A percentile compares a stretch with the other conserved stretches of the same genome.
Conservation (phyloP, 2,113 vertebrate genomes). For the Aspidoscelis tigris region DNA sequence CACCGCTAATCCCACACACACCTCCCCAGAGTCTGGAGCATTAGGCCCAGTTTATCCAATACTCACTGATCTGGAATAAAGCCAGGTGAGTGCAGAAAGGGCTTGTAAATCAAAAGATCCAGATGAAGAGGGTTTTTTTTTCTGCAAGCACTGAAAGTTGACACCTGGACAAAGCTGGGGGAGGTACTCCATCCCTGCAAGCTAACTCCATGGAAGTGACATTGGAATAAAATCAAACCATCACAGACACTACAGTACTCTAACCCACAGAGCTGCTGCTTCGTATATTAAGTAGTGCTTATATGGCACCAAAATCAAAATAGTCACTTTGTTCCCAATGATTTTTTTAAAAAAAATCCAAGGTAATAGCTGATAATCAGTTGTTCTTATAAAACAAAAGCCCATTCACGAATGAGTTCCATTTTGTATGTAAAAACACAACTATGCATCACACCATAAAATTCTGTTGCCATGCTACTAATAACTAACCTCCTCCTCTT, state of each 20-base stretch:
- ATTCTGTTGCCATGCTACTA: constrained; percentile 30
- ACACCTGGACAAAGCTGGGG: too few species aligned
- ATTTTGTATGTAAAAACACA: constrained; percentile 23
- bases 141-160: too few species aligned
- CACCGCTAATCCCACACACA: too few species aligned
- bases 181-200: not conserved
- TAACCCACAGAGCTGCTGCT: not conserved
- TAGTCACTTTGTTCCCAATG: not conserved
- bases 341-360: not conserved
- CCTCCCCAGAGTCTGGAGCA: too few species aligned
- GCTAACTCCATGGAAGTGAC: not conserved
- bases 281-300: not conserved
- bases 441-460: not conserved
- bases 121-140: too few species aligned
- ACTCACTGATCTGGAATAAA: too few species aligned
- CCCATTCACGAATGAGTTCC: constrained; percentile 16
- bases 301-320: not conserved
- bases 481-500: constrained; percentile 1
- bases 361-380: constrained; percentile 8
- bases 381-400: not conserved
- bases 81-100: too few species aligned
- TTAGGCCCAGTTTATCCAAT: too few species aligned
- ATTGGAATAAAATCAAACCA: constrained; percentile 9
- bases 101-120: too few species aligned
- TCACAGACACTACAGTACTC: not conserved